These are phyloP conservation scores for Caenorhabditis inopinata DNA, from an alignment of 1,140 invertebrate genomes.

Conservation along the genomic window DNA sequence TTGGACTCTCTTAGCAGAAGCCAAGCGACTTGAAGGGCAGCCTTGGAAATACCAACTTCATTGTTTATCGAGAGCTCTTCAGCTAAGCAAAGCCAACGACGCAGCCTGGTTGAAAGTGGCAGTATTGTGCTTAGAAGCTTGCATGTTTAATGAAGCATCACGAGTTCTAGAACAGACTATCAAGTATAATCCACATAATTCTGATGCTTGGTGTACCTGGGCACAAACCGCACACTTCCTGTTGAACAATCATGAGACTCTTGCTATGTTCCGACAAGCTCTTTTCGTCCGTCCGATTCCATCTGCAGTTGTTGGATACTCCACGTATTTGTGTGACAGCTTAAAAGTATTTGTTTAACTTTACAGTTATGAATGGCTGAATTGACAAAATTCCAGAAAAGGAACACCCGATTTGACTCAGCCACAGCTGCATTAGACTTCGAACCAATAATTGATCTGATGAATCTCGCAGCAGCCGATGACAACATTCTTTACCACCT, in stretches of 20 bases:
- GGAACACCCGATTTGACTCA: background rate
- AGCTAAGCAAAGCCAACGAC: conserved; percentile 31
- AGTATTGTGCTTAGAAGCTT: background rate
- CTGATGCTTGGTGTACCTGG: conserved; percentile 32
- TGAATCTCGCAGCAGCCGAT: background rate
- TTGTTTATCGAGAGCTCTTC: background rate
- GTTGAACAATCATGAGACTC: background rate
- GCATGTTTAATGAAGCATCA: background rate
- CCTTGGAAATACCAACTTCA: background rate
- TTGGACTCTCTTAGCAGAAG: conserved; percentile 10
- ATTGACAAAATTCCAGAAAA: conserved; percentile 20
- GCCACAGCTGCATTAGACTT: conserved; percentile 5
- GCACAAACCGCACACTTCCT: background rate
- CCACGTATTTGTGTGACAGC: background rate
- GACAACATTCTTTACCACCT: conserved; percentile 12
- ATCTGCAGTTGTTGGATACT: background rate
- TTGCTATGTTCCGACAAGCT: conserved; percentile 24
- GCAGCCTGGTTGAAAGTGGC: conserved; percentile 6
- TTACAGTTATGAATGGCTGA: no score
- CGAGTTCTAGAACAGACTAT: conserved; percentile 1
- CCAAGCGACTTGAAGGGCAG: background rate
- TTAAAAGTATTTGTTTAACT: no score
- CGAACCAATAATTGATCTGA: conserved; percentile 16
- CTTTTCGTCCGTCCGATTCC: background rate
- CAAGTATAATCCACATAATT: conserved; percentile 33